A percentile compares a stretch with the other conserved stretches of the same genome.
These are phyloP conservation scores for Drosophila micromelanica DNA, from an alignment of 1,140 invertebrate genomes.

Conservation along the genomic window DNA sequence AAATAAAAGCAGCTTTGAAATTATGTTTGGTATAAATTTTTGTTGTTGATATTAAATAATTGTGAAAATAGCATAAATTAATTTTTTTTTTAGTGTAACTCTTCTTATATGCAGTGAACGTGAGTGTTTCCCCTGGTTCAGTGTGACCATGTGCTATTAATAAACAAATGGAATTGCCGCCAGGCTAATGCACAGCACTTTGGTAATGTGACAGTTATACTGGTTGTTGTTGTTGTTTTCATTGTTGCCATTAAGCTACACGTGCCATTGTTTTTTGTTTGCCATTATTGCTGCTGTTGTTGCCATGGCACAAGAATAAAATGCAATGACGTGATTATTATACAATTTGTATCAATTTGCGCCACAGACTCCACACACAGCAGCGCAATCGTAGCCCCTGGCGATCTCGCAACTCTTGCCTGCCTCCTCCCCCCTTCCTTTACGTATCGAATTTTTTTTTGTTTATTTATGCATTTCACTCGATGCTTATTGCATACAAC, in stretches of 20 bases:
- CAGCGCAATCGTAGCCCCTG: no score
- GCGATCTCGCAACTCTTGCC: background rate
- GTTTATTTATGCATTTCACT: constrained; percentile 73
- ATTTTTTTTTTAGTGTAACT: no score
- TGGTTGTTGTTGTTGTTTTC: constrained; percentile 7
- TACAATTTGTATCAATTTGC: constrained; percentile 82
- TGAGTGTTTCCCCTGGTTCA: constrained; percentile 7
- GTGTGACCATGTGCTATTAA: constrained; percentile 50
- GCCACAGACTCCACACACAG: background rate
- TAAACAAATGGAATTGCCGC: constrained; percentile 40
- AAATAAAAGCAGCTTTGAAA: no score
- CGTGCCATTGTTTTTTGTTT: constrained; percentile 30
- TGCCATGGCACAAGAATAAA: constrained; percentile 57
- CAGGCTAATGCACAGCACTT: constrained; percentile 41
- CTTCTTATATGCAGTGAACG: background rate
- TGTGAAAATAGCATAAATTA: no score
- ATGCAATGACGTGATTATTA: constrained; percentile 81
- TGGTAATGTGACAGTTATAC: constrained; percentile 18
- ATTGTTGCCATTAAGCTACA: constrained; percentile 33
- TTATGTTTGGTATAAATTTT: no score
- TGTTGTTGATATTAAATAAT: no score
- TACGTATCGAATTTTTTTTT: constrained; percentile 26
- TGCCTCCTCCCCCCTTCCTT: no score
- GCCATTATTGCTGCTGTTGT: constrained; percentile 14
- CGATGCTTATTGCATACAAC: constrained; percentile 30